Evolutionary conservation across 2,888 invertebrate genomes (phyloP).

Genomic region (Dastarcus helophoroides): DNA sequence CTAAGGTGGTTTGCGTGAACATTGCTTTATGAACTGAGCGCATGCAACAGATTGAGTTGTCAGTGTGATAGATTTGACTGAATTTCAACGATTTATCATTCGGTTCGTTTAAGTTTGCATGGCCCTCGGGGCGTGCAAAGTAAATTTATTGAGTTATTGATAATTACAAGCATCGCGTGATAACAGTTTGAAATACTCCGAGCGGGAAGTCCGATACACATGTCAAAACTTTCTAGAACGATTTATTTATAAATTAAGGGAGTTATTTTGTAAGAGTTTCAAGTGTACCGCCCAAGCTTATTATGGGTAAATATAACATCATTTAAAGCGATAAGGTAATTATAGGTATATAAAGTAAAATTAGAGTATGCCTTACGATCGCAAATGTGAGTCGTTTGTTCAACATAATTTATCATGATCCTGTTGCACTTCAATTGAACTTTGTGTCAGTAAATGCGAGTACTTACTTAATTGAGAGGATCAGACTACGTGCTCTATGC

Average conservation of each 20-base stretch:
- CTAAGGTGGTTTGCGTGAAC: no score
- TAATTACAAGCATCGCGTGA: conserved; percentile 24
- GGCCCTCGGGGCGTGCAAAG: conserved; percentile 31
- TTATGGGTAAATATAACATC: no score
- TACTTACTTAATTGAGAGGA: no score
- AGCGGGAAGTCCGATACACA: conserved; percentile 13
- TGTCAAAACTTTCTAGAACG: conserved; percentile 13
- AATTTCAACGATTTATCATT: conserved; percentile 28
- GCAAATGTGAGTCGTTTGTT: no score
- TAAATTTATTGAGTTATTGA: conserved; percentile 24
- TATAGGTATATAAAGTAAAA: conserved; percentile 9
- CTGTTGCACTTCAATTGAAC: no score
- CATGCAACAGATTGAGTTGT: conserved; percentile 30
- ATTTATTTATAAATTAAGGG: no score
- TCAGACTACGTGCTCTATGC: no score
- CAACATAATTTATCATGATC: no score
- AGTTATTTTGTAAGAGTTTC: no score
- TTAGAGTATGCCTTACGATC: no score
- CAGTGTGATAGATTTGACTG: conserved; percentile 30
- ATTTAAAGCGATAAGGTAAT: conserved; percentile 12
- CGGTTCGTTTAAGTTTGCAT: conserved; percentile 18
- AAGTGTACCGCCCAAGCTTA: no score
- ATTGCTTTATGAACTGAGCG: conserved; percentile 11
- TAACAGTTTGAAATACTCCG: conserved; percentile 14
- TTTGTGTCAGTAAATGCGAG: no score